Evolutionary conservation across 1,140 invertebrate species (phyloP).

Genomic region (Drosophila equinoxialis): DNA sequence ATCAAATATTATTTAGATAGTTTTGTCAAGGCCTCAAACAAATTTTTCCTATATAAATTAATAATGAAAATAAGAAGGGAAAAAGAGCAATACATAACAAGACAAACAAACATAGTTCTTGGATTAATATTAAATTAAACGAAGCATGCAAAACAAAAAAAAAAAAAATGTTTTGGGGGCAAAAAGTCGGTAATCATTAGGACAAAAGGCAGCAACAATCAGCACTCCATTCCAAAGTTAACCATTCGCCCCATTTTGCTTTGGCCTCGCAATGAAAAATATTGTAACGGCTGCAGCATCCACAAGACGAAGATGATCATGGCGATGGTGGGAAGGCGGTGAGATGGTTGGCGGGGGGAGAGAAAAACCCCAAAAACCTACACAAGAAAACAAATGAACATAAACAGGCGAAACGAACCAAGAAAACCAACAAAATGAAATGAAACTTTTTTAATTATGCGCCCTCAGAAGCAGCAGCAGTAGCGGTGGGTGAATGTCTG

Average conservation of each 20-base stretch:
- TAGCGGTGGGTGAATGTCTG: background rate
- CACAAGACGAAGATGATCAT: background rate
- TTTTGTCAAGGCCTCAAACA: no score
- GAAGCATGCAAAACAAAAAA: slow-evolving; percentile 71
- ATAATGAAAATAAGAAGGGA: slow-evolving; percentile 5
- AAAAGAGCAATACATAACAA: background rate
- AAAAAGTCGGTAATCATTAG: slow-evolving; percentile 77
- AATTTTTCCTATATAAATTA: background rate
- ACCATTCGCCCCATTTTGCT: slow-evolving; percentile 25
- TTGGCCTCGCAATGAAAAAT: background rate
- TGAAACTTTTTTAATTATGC: slow-evolving; percentile 83
- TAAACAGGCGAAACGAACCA: slow-evolving; percentile 80
- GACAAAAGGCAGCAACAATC: slow-evolving; percentile 49
- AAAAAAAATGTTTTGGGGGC: background rate
- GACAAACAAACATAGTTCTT: slow-evolving; percentile 72
- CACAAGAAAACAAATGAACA: slow-evolving; percentile 81
- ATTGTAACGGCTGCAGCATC: slow-evolving; percentile 38
- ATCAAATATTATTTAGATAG: no score
- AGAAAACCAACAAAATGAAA: slow-evolving; percentile 83
- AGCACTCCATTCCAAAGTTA: slow-evolving; percentile 31
- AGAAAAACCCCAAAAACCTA: slow-evolving; percentile 71
- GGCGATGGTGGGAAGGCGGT: slow-evolving; percentile 9
- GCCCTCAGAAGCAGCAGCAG: slow-evolving; percentile 56
- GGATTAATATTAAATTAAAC: slow-evolving; percentile 83
- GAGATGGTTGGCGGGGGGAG: background rate